Evolutionary conservation across 1,140 invertebrate species (phyloP).

Genomic region (Hycleus phaleratus): DNA sequence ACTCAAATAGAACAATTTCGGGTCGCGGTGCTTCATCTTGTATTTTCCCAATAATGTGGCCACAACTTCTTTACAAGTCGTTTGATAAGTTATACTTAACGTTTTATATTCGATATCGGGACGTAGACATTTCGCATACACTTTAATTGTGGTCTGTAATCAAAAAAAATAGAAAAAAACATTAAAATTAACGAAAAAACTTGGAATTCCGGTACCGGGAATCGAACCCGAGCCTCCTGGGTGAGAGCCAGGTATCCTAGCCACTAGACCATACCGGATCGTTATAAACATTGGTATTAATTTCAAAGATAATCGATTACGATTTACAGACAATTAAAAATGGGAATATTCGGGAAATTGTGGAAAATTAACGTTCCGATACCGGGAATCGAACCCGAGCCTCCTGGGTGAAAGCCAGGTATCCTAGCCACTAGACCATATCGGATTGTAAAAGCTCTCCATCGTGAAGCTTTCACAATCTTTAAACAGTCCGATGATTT

Average conservation of each 20-base stretch:
- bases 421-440: constrained; percentile 38
- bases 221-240: constrained; percentile 36
- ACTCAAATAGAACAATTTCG: constrained; percentile 84
- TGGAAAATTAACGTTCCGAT: constrained; percentile 20
- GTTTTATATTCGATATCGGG: constrained; percentile 93
- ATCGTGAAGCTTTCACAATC: too few relatives aligned
- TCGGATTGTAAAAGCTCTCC: constrained; percentile 16
- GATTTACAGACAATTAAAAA: too few relatives aligned
- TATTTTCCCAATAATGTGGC: constrained; percentile 78
- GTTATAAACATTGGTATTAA: background rate
- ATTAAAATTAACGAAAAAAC: background rate
- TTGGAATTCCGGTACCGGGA: constrained; percentile 30
- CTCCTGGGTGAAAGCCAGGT: constrained; percentile 37
- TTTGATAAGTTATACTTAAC: constrained; percentile 74
- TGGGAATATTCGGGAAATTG: too few relatives aligned
- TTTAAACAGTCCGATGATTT: too few relatives aligned
- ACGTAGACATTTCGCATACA: constrained; percentile 78
- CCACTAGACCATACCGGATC: constrained; percentile 34
- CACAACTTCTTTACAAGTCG: constrained; percentile 79
- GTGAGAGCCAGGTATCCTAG: constrained; percentile 36
- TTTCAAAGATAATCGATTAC: too few relatives aligned
- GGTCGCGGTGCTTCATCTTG: constrained; percentile 84
- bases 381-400: constrained; percentile 37
- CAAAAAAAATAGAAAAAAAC: constrained; percentile 32
- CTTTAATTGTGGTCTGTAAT: constrained; percentile 82